These are phyloP conservation scores for Chaetophractus vellerosus DNA, from an alignment of 2,797 vertebrate genomes.

Conservation along the genomic window DNA sequence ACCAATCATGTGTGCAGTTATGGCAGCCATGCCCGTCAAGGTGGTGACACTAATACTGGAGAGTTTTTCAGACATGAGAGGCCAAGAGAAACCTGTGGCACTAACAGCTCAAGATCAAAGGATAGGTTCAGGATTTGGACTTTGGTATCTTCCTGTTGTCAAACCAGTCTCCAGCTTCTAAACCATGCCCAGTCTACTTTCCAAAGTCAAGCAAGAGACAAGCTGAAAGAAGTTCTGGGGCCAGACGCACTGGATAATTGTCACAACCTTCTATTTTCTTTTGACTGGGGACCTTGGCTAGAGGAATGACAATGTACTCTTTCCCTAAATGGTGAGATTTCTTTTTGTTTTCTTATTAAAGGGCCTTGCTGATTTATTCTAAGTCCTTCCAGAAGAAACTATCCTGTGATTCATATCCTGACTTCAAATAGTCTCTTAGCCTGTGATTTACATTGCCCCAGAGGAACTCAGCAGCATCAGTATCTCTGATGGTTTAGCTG, in stretches of 20 bases:
- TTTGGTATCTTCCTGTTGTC: not conserved
- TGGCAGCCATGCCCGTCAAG: not conserved
- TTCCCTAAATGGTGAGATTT: slow-evolving; percentile 48
- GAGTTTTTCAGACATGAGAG: slow-evolving; percentile 14
- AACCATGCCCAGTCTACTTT: not conserved
- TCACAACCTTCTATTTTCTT: slow-evolving; percentile 8
- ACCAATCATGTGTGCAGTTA: not conserved
- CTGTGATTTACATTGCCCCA: slow-evolving; percentile 10
- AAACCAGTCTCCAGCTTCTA: not conserved
- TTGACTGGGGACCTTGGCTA: not conserved
- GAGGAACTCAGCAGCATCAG: not conserved
- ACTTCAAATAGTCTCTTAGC: slow-evolving; percentile 22
- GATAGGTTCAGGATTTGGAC: not conserved
- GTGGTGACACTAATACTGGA: not conserved
- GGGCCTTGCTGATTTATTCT: slow-evolving; percentile 3
- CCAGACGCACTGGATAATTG: not conserved
- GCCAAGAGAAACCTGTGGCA: not conserved
- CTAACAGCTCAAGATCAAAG: not conserved
- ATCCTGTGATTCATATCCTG: not conserved
- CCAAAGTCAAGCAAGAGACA: slow-evolving; percentile 39
- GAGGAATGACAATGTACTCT: slow-evolving; percentile 39
- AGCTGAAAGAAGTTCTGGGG: not conserved
- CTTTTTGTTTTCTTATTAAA: slow-evolving; percentile 61
- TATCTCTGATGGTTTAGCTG: slow-evolving; percentile 24
- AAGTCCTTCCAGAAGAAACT: slow-evolving; percentile 30